Evolutionary conservation across 2,113 vertebrate species (phyloP).

Genomic region (Ploceus nigricollis): DNA sequence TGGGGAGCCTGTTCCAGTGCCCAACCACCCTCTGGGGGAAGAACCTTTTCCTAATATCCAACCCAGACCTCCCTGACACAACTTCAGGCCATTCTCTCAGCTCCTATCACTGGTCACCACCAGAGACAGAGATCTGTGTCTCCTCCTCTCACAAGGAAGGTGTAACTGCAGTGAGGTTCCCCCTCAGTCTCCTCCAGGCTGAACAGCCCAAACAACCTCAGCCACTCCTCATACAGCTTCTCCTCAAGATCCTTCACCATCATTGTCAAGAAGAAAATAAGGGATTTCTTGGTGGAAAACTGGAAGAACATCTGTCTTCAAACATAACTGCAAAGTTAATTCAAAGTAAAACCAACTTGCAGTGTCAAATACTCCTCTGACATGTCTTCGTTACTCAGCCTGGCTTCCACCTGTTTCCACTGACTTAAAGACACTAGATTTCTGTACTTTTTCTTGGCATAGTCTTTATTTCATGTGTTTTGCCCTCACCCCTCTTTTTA

Average conservation of each 20-base stretch:
- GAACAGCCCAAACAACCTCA: not conserved
- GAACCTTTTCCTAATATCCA: not conserved
- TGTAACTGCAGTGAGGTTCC: not conserved
- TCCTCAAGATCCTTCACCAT: not conserved
- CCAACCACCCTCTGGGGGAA: not conserved
- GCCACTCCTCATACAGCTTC: not conserved
- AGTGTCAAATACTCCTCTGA: not conserved
- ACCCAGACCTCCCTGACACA: not conserved
- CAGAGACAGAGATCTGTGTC: no score
- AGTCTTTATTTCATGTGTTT: not conserved
- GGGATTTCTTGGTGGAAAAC: not conserved
- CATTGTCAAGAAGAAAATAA: not conserved
- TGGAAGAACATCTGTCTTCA: not conserved
- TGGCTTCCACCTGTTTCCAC: not conserved
- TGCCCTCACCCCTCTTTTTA: rapidly evolving
- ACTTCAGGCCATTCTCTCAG: not conserved
- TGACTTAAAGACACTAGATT: not conserved
- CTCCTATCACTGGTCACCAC: not conserved
- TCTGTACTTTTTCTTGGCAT: not conserved
- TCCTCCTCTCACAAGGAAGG: not conserved
- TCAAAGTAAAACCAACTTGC: not conserved
- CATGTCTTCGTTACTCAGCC: not conserved
- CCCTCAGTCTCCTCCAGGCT: not conserved
- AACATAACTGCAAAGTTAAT: not conserved
- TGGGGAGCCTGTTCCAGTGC: not conserved